phyloP scores from a whole-genome alignment of 2,797 vertebrate species.

The Acrossocheilus wenchowensis region DNA sequence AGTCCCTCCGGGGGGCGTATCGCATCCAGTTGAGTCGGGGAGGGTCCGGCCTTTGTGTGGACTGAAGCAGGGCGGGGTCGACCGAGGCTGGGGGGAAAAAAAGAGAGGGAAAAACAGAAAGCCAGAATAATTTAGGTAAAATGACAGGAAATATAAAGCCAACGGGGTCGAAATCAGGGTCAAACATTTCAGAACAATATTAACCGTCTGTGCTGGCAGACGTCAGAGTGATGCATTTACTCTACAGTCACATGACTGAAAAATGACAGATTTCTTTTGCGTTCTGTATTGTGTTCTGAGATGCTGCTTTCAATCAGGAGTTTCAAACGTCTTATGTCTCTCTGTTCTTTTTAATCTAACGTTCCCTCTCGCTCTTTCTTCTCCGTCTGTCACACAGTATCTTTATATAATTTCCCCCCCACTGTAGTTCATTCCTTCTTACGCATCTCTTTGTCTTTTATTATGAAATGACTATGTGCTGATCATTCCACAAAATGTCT shows the following conservation, averaged over 20 bases:
- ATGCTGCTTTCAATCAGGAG: not conserved
- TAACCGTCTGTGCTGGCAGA: not conserved
- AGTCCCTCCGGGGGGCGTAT: conserved; percentile 33
- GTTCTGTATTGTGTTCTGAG: not conserved
- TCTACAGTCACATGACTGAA: not conserved
- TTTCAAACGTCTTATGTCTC: conserved; percentile 6
- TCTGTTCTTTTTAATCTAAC: conserved; percentile 7
- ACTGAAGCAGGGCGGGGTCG: conserved; percentile 39
- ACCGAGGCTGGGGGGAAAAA: not conserved
- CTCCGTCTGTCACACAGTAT: not conserved
- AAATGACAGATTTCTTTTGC: conserved; percentile 8
- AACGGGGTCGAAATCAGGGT: not conserved
- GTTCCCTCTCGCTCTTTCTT: not conserved
- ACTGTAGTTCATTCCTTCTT: not conserved
- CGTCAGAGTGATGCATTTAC: too few relatives aligned
- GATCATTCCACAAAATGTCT: not conserved
- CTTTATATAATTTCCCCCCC: not conserved
- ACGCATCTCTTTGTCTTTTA: not conserved
- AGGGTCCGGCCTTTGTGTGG: conserved; percentile 49
- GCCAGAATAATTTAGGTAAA: not conserved
- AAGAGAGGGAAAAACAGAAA: not conserved
- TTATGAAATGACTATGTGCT: not conserved
- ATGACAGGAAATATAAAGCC: not conserved
- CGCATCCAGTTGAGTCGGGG: conserved; percentile 28
- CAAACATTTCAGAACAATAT: not conserved